phyloP scores from a whole-genome alignment of 2,888 invertebrate genomes.

The Melanchra persicariae region DNA sequence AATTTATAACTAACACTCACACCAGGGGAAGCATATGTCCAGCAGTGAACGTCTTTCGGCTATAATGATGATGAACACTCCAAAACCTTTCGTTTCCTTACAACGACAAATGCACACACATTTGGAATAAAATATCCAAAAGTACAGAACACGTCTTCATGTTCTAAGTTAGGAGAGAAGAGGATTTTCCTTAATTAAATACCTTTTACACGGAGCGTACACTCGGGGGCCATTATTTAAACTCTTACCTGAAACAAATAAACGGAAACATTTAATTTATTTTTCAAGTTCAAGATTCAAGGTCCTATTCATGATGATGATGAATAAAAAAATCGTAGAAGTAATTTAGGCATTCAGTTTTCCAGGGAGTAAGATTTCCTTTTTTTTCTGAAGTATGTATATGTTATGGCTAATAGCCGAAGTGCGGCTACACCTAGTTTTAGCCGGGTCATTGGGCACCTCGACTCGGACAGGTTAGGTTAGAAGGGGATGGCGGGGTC shows the following conservation, averaged over 20 bases:
- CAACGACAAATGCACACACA: not conserved
- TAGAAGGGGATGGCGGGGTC: too few relatives aligned
- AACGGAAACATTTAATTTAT: conserved; percentile 60
- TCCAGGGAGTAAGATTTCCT: conserved; percentile 5
- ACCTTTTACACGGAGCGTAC: conserved; percentile 64
- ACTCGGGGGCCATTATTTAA: conserved; percentile 63
- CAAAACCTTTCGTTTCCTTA: not conserved
- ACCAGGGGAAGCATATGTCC: too few relatives aligned
- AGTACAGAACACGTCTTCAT: conserved; percentile 29
- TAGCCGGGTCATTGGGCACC: too few relatives aligned
- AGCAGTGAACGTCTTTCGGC: too few relatives aligned
- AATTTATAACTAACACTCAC: not conserved
- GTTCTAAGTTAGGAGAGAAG: conserved; percentile 31
- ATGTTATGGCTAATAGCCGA: too few relatives aligned
- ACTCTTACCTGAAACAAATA: conserved; percentile 78
- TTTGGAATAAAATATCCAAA: conserved; percentile 22
- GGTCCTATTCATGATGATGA: conserved; percentile 8
- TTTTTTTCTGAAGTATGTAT: not conserved
- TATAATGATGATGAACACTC: too few relatives aligned
- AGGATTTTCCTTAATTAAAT: conserved; percentile 61
- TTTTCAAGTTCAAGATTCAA: conserved; percentile 42
- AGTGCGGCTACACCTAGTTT: too few relatives aligned
- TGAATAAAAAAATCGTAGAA: not conserved
- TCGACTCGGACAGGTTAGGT: too few relatives aligned
- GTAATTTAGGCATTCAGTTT: conserved; percentile 11